Conservation (phyloP, 30 jellyfish, hydroid and myxozoan species). For the Kudoa iwatai region DNA sequence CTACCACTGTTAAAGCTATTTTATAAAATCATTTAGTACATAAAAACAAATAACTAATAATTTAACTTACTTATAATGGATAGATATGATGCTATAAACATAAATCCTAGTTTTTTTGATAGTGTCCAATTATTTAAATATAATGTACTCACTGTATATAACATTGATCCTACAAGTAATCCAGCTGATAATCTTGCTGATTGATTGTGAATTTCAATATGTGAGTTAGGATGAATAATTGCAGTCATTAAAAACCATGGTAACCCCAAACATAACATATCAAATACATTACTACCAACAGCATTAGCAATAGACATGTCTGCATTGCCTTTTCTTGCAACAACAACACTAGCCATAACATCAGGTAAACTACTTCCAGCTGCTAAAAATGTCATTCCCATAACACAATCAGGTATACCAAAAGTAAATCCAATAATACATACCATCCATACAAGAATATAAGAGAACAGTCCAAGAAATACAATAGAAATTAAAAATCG, state of each 20-base stretch:
- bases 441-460: constrained; percentile 89
- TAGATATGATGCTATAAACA: constrained; percentile 24
- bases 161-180: constrained; percentile 41
- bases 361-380: constrained; percentile 98
- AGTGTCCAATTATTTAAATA: constrained; percentile 60
- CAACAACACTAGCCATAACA: constrained; percentile 87
- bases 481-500: constrained; percentile 64
- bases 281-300: constrained; percentile 84
- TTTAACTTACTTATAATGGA: constrained; percentile 17
- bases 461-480: constrained; percentile 68
- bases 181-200: constrained; percentile 52
- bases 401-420: constrained; percentile 78
- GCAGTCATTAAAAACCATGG: constrained; percentile 86
- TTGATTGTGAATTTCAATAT: constrained; percentile 27
- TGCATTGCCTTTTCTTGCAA: constrained; percentile 79
- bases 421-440: constrained; percentile 49
- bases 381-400: constrained; percentile 97
- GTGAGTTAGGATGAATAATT: constrained; percentile 21
- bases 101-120: constrained; percentile 26
- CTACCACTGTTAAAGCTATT: too few species aligned
- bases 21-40: too few species aligned
- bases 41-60: too few species aligned
- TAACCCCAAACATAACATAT: constrained; percentile 62
- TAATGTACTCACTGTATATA: constrained; percentile 29
- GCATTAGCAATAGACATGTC: constrained; percentile 93